Evolutionary conservation across 2,113 vertebrate genomes (phyloP).

Genomic region (Ailurus styani): DNA sequence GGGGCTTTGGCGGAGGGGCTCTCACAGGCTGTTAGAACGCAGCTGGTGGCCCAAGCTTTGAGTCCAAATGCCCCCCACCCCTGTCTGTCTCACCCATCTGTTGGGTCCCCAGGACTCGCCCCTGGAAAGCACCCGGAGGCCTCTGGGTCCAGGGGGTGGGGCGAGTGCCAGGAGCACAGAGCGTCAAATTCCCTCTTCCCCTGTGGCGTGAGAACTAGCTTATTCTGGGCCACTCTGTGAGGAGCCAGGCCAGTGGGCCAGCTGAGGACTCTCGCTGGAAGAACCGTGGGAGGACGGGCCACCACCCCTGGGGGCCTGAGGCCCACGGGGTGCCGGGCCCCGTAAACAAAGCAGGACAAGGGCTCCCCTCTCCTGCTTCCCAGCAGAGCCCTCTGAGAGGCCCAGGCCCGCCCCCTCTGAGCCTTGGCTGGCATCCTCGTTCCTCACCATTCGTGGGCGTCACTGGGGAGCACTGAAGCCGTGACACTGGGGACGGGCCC

Average conservation of each 20-base stretch:
- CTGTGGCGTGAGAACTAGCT: neutral
- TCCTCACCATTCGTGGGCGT: neutral
- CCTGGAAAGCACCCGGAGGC: accelerated
- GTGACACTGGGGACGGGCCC: neutral
- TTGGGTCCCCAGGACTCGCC: accelerated
- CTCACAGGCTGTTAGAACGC: neutral
- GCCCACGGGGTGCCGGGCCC: neutral
- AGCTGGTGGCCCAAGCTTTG: too few relatives aligned
- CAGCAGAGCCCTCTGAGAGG: neutral
- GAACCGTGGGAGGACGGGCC: accelerated
- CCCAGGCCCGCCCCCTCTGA: accelerated
- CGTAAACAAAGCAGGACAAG: neutral
- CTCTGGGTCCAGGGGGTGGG: neutral
- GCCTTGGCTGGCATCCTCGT: neutral
- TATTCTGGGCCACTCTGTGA: accelerated
- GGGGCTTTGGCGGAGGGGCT: neutral
- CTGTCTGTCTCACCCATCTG: neutral
- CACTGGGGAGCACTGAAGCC: neutral
- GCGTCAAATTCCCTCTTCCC: accelerated
- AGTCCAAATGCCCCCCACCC: neutral
- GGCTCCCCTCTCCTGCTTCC: neutral
- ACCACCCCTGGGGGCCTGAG: neutral
- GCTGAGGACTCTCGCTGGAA: neutral
- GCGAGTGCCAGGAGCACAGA: too few relatives aligned
- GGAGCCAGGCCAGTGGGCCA: neutral